phyloP scores from a whole-genome alignment of 1,140 invertebrate species.

The Papilio polyxenes region DNA sequence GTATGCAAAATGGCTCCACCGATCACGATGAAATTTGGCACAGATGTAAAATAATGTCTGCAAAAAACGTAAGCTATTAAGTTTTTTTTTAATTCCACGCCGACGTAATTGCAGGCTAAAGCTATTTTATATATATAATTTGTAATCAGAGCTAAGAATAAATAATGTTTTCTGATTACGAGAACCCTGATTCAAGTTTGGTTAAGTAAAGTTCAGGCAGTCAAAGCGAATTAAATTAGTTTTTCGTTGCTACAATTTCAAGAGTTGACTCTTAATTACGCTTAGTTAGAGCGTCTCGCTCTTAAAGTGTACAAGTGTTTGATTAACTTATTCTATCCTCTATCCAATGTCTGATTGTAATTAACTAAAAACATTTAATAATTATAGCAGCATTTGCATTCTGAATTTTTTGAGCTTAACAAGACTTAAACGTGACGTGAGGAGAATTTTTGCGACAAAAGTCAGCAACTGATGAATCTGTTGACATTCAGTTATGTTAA shows the following conservation, averaged over 20 bases:
- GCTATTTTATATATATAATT: background rate
- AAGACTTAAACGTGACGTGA: too few relatives aligned
- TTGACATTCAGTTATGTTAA: too few relatives aligned
- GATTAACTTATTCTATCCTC: conserved; percentile 3
- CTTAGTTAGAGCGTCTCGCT: conserved; percentile 27
- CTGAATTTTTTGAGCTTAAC: too few relatives aligned
- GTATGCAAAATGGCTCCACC: too few relatives aligned
- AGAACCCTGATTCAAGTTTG: background rate
- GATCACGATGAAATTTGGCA: too few relatives aligned
- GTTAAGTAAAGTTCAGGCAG: conserved; percentile 20
- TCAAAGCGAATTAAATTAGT: conserved; percentile 33
- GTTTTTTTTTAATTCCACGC: too few relatives aligned
- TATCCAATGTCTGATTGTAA: conserved; percentile 13
- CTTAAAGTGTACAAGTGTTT: conserved; percentile 16
- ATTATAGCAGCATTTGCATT: too few relatives aligned
- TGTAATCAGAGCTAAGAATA: background rate
- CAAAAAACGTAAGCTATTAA: too few relatives aligned
- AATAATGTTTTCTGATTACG: conserved; percentile 18
- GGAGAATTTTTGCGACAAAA: too few relatives aligned
- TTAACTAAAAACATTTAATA: background rate
- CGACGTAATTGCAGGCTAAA: too few relatives aligned
- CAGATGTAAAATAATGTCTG: too few relatives aligned
- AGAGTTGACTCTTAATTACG: conserved; percentile 23
- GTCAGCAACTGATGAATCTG: too few relatives aligned
- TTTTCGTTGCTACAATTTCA: conserved; percentile 29